Percentiles rank a stretch among this genome's conserved stretches.
phyloP scores from a whole-genome alignment of 2,888 invertebrate species.

The Perdita meconis region DNA sequence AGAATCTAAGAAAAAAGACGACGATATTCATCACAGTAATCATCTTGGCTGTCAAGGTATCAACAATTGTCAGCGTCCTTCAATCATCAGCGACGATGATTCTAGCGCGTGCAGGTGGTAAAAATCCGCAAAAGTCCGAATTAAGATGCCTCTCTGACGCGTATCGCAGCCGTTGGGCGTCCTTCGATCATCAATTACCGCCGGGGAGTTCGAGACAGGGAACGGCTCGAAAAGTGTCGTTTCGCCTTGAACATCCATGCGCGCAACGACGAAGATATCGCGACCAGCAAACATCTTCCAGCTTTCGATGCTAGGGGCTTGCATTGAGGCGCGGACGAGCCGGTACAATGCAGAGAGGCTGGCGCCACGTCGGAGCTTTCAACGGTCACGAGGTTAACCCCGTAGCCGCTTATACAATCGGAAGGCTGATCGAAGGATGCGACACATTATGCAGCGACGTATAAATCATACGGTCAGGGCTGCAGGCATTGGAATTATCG shows the following conservation, averaged over 20 bases:
- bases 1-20: neutral
- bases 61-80: neutral
- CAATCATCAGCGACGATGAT: neutral
- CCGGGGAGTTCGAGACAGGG: neutral
- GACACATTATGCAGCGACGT: conserved; percentile 58
- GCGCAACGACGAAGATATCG: neutral
- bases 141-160: conserved; percentile 1
- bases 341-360: conserved; percentile 40
- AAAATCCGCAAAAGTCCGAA: neutral
- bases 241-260: conserved; percentile 2
- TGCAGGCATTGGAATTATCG: conserved; percentile 55
- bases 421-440: conserved; percentile 65
- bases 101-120: neutral
- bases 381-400: conserved; percentile 63
- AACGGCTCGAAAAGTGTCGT: neutral
- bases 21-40: neutral
- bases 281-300: conserved; percentile 26
- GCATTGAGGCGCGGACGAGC: conserved; percentile 31
- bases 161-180: neutral
- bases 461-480: conserved; percentile 57
- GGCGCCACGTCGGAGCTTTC: conserved; percentile 62
- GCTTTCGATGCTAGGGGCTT: conserved; percentile 7
- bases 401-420: conserved; percentile 67
- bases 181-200: conserved; percentile 11
- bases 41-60: neutral